Conservation (phyloP, 2,113 vertebrate species). For the Gymnarchus niloticus region DNA sequence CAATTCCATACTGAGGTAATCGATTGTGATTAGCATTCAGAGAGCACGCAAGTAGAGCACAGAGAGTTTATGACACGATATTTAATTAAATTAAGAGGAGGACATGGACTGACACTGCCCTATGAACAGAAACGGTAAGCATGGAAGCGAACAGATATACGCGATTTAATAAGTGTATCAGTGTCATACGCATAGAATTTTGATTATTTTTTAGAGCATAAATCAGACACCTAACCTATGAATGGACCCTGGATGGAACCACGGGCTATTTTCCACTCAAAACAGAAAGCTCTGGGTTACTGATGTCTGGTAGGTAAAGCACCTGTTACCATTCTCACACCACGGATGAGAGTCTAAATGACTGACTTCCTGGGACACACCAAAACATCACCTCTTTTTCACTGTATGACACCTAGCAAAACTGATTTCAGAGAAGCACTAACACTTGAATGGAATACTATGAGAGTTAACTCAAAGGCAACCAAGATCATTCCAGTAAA, state of each 20-base stretch:
- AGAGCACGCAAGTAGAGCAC: background rate
- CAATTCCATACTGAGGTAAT: background rate
- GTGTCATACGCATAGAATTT: background rate
- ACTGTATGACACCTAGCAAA: background rate
- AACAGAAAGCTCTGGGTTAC: background rate
- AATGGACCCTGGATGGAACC: background rate
- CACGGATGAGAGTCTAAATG: background rate
- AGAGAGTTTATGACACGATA: background rate
- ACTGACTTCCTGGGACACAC: background rate
- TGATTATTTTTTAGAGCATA: background rate
- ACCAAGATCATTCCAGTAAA: conserved; percentile 35
- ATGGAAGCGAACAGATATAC: background rate
- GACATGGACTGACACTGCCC: background rate
- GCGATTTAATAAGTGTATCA: background rate
- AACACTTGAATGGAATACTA: background rate
- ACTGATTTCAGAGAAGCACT: background rate
- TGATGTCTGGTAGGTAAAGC: background rate
- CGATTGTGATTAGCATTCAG: background rate
- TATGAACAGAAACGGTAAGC: background rate
- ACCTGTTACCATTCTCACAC: background rate
- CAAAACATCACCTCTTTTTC: background rate
- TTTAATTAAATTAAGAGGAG: background rate
- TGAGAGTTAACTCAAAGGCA: background rate
- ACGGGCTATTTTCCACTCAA: background rate
- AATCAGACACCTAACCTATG: background rate